Evolutionary conservation across 92 coral and sea anemone species (phyloP).

Genomic region (Siderastrea siderea): DNA sequence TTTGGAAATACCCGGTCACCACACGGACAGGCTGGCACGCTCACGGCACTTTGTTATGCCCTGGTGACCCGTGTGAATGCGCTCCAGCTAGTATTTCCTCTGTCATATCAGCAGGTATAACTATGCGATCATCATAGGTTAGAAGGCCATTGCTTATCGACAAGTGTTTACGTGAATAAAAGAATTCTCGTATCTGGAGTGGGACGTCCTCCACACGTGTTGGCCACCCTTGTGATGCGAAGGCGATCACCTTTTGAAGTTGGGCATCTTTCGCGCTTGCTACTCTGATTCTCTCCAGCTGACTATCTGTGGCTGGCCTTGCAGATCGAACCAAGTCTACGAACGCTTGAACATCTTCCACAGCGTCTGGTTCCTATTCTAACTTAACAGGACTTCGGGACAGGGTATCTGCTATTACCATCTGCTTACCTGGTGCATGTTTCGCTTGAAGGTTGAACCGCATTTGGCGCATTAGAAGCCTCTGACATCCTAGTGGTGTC

Average conservation of each 20-base stretch:
- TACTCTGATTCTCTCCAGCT: neutral
- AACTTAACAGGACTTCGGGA: neutral
- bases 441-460: neutral
- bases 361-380: neutral
- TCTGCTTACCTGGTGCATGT: neutral
- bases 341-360: no score
- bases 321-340: neutral
- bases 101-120: neutral
- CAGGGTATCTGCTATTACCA: neutral
- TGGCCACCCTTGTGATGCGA: slow-evolving; percentile 44
- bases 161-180: no score
- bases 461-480: neutral
- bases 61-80: neutral
- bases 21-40: slow-evolving; percentile 5
- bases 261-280: neutral
- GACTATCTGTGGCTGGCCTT: neutral
- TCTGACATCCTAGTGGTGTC: no score
- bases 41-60: neutral
- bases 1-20: slow-evolving; percentile 42
- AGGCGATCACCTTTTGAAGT: slow-evolving; percentile 9
- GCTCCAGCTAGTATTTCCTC: neutral
- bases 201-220: neutral
- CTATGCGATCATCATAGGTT: neutral
- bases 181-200: no score
- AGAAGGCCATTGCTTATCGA: neutral